Conservation (phyloP, 1,140 invertebrate species). For the Sinella curviseta region DNA sequence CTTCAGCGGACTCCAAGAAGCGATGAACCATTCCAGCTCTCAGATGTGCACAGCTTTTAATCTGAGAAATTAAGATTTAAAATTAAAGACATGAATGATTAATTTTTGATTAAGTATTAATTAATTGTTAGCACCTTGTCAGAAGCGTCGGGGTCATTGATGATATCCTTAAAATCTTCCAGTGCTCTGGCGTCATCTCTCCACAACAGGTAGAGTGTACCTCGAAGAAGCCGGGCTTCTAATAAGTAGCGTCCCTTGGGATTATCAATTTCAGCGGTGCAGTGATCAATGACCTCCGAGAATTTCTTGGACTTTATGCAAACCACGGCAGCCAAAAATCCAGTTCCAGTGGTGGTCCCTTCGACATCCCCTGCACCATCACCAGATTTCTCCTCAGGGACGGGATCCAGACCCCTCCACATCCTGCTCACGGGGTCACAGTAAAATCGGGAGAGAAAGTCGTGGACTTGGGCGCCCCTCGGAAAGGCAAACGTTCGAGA, state of each 20-base stretch:
- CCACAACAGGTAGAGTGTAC: not conserved
- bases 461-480: not conserved
- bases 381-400: no score
- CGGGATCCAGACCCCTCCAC: not conserved
- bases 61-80: not conserved
- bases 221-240: not conserved
- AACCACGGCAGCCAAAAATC: not conserved
- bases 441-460: no score
- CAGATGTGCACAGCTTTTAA: constrained; percentile 26
- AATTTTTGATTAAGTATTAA: not conserved
- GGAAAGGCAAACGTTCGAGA: not conserved
- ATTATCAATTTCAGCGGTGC: not conserved
- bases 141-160: not conserved
- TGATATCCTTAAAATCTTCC: not conserved
- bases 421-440: no score
- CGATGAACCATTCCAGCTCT: constrained; percentile 9
- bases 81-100: not conserved
- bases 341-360: not conserved
- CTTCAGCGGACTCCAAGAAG: not conserved
- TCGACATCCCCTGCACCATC: not conserved
- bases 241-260: not conserved
- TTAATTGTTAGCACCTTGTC: not conserved
- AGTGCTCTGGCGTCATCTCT: not conserved
- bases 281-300: not conserved
- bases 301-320: not conserved